phyloP scores from a whole-genome alignment of 2,888 invertebrate genomes.

The Myopa tessellatipennis region DNA sequence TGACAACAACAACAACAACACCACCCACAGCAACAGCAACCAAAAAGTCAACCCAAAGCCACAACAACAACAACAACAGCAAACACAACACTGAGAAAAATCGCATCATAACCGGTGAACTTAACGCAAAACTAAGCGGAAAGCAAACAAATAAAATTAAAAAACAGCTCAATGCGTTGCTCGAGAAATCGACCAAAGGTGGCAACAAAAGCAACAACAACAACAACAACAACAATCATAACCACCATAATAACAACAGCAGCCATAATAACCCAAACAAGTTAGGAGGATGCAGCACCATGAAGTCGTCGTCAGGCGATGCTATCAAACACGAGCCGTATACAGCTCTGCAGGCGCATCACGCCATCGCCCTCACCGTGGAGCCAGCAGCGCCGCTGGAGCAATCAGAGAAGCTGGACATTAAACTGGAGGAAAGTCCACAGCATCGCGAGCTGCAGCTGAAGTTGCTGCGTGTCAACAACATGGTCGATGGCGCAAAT shows the following conservation, averaged over 20 bases:
- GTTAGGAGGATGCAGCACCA: slow-evolving; percentile 31
- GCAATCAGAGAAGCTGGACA: slow-evolving; percentile 62
- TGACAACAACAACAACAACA: slow-evolving; percentile 35
- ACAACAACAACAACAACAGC: slow-evolving; percentile 47
- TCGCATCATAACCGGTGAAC: slow-evolving; percentile 54
- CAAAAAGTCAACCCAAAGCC: slow-evolving; percentile 44
- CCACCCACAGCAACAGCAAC: slow-evolving; percentile 43
- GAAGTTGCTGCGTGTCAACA: slow-evolving; percentile 53
- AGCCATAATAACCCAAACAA: slow-evolving; percentile 33
- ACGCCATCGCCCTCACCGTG: slow-evolving; percentile 62
- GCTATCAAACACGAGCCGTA: slow-evolving; percentile 22
- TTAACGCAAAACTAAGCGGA: slow-evolving; percentile 60
- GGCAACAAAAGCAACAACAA: slow-evolving; percentile 37
- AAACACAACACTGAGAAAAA: slow-evolving; percentile 48
- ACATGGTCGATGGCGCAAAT: slow-evolving; percentile 39
- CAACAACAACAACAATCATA: slow-evolving; percentile 40
- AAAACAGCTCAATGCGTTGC: slow-evolving; percentile 62
- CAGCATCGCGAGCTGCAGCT: slow-evolving; percentile 57
- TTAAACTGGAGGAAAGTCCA: slow-evolving; percentile 63
- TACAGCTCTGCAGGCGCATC: slow-evolving; percentile 53
- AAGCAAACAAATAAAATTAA: slow-evolving; percentile 66
- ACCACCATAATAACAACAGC: slow-evolving; percentile 44
- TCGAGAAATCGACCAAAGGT: slow-evolving; percentile 59
- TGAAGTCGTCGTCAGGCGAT: neutral
- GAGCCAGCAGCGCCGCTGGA: slow-evolving; percentile 63